A percentile compares a stretch with the other conserved stretches of the same genome.
Conservation (phyloP, 2,113 vertebrate genomes). For the Sebastes schlegelii region DNA sequence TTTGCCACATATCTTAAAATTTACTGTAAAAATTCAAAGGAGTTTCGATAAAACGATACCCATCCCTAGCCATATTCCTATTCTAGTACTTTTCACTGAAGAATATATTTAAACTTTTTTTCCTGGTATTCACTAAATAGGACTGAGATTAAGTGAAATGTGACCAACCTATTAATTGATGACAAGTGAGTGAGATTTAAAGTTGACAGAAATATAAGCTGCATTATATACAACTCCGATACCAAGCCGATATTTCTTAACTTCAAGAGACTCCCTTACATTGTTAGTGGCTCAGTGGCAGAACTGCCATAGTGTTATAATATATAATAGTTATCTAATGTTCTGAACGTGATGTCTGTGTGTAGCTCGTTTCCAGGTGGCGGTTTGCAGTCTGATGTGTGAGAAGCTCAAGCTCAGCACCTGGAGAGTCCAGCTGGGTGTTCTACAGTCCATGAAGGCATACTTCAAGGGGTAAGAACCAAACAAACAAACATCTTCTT, state of each 20-base stretch:
- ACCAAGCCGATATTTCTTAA: not conserved
- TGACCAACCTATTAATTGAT: not conserved
- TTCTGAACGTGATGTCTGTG: not conserved
- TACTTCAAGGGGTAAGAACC: conserved; percentile 91
- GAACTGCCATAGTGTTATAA: not conserved
- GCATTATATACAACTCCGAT: no score
- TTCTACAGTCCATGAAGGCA: conserved; percentile 93
- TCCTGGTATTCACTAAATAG: not conserved
- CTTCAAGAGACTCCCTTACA: not conserved
- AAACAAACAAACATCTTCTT: not conserved
- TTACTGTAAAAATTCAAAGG: no score
- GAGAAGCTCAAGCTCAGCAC: conserved; percentile 93
- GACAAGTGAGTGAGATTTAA: not conserved
- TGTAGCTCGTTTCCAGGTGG: conserved; percentile 89
- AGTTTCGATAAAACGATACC: no score
- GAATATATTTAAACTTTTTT: not conserved
- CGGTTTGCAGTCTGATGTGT: conserved; percentile 94
- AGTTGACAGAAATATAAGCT: not conserved
- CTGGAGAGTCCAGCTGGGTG: conserved; percentile 94
- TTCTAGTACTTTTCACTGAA: no score
- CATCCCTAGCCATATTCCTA: no score
- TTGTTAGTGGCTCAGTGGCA: not conserved
- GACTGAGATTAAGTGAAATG: not conserved
- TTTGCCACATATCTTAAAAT: no score
- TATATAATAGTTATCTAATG: not conserved